Percentiles rank a stretch among this genome's conserved stretches.
These are phyloP conservation scores for Apocheima hispidaria DNA, from an alignment of 2,888 invertebrate species.

Conservation along the genomic window DNA sequence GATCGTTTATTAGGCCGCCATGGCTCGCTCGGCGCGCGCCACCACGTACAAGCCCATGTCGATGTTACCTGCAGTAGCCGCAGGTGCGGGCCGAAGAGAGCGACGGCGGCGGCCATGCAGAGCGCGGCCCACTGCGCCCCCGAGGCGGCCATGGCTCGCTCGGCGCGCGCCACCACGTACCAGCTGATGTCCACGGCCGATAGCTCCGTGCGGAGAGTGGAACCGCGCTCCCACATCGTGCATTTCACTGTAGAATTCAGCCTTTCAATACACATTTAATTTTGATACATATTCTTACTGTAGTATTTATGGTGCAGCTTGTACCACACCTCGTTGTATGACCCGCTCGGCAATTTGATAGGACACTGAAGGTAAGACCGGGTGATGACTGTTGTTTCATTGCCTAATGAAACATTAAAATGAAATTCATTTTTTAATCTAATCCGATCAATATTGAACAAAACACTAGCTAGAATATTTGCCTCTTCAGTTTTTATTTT, in stretches of 20 bases:
- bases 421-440: too few relatives aligned
- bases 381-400: too few relatives aligned
- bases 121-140: constrained; percentile 72
- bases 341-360: too few relatives aligned
- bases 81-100: constrained; percentile 65
- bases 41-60: constrained; percentile 93
- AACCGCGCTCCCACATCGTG: constrained; percentile 96
- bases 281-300: too few relatives aligned
- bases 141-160: constrained; percentile 82
- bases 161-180: constrained; percentile 96
- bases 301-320: too few relatives aligned
- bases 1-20: too few relatives aligned
- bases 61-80: constrained; percentile 70
- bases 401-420: too few relatives aligned
- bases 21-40: constrained; percentile 91
- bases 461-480: too few relatives aligned
- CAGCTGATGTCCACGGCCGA: constrained; percentile 98
- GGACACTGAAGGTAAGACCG: too few relatives aligned
- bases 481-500: too few relatives aligned
- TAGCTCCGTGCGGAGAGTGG: constrained; percentile 96
- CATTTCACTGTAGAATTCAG: constrained; percentile 91
- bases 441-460: too few relatives aligned
- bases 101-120: constrained; percentile 73
- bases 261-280: constrained; percentile 28
- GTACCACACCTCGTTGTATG: too few relatives aligned